These are phyloP conservation scores for Fukomys damarensis DNA, from an alignment of 2,113 vertebrate genomes.

Conservation along the genomic window DNA sequence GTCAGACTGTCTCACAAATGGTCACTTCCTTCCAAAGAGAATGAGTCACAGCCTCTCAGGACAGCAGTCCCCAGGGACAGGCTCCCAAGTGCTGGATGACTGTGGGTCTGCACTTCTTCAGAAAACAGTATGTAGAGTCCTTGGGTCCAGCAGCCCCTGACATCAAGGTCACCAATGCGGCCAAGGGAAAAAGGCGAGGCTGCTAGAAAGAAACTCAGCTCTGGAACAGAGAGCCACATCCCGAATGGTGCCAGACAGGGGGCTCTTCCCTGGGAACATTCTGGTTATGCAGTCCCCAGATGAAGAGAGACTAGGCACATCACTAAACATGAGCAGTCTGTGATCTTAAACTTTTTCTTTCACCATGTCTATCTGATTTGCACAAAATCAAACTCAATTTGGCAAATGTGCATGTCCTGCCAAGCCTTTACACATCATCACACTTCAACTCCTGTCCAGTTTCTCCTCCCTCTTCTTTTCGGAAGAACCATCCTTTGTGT, in stretches of 20 bases:
- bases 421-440: background rate
- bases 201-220: fast-evolving
- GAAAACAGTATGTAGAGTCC: background rate
- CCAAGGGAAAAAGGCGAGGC: fast-evolving
- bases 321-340: fast-evolving
- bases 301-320: fast-evolving
- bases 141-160: background rate
- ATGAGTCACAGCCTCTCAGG: background rate
- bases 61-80: background rate
- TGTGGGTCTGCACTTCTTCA: background rate
- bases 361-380: background rate
- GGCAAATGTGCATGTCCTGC: background rate
- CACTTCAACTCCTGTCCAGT: background rate
- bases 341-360: background rate
- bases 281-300: background rate
- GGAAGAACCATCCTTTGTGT: background rate
- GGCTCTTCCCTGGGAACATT: background rate
- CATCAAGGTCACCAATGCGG: background rate
- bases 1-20: background rate
- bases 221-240: fast-evolving
- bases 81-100: background rate
- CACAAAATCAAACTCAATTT: background rate
- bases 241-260: fast-evolving
- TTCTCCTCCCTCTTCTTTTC: background rate
- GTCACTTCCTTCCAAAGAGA: background rate